These are phyloP conservation scores for Trachelus iudaicus DNA, from an alignment of 2,888 invertebrate genomes.

Conservation along the genomic window DNA sequence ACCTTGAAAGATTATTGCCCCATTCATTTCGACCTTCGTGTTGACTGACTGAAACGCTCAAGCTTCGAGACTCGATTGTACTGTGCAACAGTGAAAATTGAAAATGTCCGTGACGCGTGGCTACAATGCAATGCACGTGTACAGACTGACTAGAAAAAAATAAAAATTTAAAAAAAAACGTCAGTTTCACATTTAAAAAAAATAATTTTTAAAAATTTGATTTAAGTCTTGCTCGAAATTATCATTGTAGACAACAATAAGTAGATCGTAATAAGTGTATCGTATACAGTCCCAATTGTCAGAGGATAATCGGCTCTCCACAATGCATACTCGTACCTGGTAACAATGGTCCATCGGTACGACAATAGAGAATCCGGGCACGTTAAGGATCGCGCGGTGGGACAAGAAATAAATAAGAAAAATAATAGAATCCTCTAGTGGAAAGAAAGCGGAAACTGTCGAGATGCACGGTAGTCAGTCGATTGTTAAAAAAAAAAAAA, in stretches of 20 bases:
- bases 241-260: not conserved
- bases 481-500: conserved; percentile 6
- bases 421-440: conserved; percentile 16
- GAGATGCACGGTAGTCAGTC: conserved; percentile 4
- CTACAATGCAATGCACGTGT: not conserved
- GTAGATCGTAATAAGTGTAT: not conserved
- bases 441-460: conserved; percentile 13
- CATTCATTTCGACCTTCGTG: not conserved
- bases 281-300: not conserved
- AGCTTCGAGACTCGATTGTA: not conserved
- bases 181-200: not conserved
- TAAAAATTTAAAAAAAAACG: too few species aligned
- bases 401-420: conserved; percentile 17
- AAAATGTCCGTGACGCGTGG: not conserved
- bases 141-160: not conserved
- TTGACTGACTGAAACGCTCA: not conserved
- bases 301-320: not conserved
- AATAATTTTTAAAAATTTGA: not conserved
- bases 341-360: conserved; percentile 14
- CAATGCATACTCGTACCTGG: not conserved
- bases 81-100: not conserved
- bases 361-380: conserved; percentile 16
- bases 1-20: not conserved
- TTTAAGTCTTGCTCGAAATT: not conserved
- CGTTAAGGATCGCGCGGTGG: conserved; percentile 14